These are phyloP conservation scores for Eospalax fontanierii DNA, from an alignment of 2,797 vertebrate species.

Conservation along the genomic window DNA sequence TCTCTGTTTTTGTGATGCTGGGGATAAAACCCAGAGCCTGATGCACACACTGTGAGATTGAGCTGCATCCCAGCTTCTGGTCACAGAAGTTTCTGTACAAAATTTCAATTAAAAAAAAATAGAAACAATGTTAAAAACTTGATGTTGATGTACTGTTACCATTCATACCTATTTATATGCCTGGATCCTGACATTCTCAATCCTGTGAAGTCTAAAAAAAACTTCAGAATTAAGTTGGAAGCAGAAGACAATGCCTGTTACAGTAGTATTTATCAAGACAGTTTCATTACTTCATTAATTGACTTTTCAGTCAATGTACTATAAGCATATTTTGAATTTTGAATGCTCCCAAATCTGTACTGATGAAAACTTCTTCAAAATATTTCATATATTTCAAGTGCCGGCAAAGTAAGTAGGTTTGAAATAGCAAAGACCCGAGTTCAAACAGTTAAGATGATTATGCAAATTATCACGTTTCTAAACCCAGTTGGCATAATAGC, in stretches of 20 bases:
- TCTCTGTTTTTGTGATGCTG: not conserved
- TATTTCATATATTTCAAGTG: slow-evolving; percentile 19
- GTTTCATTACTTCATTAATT: slow-evolving; percentile 50
- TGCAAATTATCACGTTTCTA: slow-evolving; percentile 44
- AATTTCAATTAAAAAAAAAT: too few species aligned
- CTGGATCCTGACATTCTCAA: not conserved
- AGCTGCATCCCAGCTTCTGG: not conserved
- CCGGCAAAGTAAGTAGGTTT: not conserved
- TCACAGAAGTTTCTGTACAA: not conserved
- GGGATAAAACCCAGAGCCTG: not conserved
- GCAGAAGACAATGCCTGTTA: not conserved
- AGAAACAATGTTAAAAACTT: too few species aligned
- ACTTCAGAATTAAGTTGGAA: not conserved
- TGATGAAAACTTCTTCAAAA: slow-evolving; percentile 44
- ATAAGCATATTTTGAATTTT: slow-evolving; percentile 28
- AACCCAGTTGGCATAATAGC: not conserved
- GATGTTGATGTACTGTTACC: not conserved
- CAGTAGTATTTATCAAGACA: not conserved
- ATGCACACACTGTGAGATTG: not conserved
- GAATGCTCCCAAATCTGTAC: slow-evolving; percentile 38
- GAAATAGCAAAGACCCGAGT: not conserved
- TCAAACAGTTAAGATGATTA: not conserved
- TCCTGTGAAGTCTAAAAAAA: slow-evolving; percentile 39
- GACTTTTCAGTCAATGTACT: slow-evolving; percentile 43
- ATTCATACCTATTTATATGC: not conserved